phyloP scores from a whole-genome alignment of 1,140 invertebrate species.

The Rhagoletis zephyria region DNA sequence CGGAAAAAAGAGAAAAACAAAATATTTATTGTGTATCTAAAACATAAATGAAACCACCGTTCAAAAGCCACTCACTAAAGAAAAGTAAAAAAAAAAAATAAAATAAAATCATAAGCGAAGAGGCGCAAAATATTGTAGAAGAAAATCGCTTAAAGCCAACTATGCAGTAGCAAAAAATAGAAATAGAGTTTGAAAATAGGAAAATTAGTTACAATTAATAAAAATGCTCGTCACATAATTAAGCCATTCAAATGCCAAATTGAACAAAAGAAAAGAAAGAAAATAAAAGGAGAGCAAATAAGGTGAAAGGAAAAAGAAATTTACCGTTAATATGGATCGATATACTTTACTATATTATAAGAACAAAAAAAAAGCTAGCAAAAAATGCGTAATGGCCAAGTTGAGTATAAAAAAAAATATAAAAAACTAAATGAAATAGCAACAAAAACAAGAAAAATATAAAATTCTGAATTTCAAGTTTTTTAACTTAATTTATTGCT shows the following conservation, averaged over 20 bases:
- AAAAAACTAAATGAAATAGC: not conserved
- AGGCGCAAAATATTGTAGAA: not conserved
- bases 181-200: not conserved
- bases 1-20: not conserved
- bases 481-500: not conserved
- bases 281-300: not conserved
- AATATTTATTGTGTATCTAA: constrained; percentile 13
- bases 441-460: not conserved
- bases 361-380: not conserved
- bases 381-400: not conserved
- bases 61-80: constrained; percentile 14
- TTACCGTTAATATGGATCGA: not conserved
- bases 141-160: not conserved
- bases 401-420: not conserved
- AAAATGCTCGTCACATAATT: not conserved
- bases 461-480: not conserved
- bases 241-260: constrained; percentile 20
- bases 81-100: too few relatives aligned
- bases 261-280: not conserved
- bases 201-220: not conserved
- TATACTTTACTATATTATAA: constrained; percentile 44
- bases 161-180: not conserved
- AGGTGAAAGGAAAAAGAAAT: not conserved
- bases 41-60: constrained; percentile 45
- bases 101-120: not conserved